Evolutionary conservation across 2,113 vertebrate genomes (phyloP), one percentile per base, ranked within the genome.

Genomic region (Haliaeetus leucogaster): DNA sequence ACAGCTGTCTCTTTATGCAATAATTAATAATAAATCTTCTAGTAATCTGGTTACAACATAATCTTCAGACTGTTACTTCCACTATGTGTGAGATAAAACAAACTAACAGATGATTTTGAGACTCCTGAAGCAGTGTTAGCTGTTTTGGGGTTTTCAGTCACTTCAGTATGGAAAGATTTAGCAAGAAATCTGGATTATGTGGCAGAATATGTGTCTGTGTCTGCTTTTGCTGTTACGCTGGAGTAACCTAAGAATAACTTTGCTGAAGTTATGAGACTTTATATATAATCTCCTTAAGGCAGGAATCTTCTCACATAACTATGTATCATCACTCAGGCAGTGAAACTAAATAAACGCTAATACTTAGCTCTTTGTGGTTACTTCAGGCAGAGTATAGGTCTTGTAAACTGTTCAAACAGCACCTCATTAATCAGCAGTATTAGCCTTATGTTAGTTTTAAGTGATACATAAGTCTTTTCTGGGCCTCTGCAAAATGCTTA

Each of bases 11-110:
- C 66, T 85, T 91, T 78, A 63, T 76, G 36, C 59, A 62, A 18
- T 62, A 94, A 83, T 89, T 95, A 92, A 61, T 78, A 70, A 70
- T 45, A 83, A 92, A 92, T 86, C 74, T 95, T 71, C 61, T 34
- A 79, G 58, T 92, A 77, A 90, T 90, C 82, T 90, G 42, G 40
- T 83, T 92, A 65, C 25, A 62, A 25, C 50, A 52, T 45, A 76
- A 62, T 91, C 86, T 78, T 81, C 40, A 92, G 55, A 17, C 82
- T 89, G 29, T 70, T 86, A 36, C 55, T 89, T 90, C 67, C 20
- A 7, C 87, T 66, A 1, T 27, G 36, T 67, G 63, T 34, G 68
- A 81, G 71, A 68, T 63, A 92, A 86, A 95, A 65, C 82, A 95
- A 93, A 40, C 53, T 22, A 76, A 45, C 22, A 43, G 86, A 77